These are phyloP conservation scores for Rhodophaea formosa DNA, from an alignment of 2,888 invertebrate species.

Conservation along the genomic window DNA sequence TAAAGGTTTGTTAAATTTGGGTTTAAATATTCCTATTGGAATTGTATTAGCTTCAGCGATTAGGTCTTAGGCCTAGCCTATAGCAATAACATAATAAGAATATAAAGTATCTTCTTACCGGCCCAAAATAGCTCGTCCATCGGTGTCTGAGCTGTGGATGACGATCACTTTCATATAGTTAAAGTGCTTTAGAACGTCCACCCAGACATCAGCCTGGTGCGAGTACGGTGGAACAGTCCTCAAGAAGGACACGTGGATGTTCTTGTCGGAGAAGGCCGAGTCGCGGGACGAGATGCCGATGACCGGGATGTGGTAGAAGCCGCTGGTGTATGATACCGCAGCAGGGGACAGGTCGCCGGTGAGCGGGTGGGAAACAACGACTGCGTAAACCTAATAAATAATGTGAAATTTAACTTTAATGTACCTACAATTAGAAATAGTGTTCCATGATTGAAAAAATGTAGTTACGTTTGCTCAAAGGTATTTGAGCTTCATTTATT, in stretches of 20 bases:
- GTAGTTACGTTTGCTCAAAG: no score
- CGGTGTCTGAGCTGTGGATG: slow-evolving; percentile 97
- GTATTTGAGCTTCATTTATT: no score
- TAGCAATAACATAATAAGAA: no score
- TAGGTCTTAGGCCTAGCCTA: no score
- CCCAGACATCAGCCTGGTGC: slow-evolving; percentile 99
- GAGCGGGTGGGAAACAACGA: slow-evolving; percentile 91
- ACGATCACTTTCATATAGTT: slow-evolving; percentile 96
- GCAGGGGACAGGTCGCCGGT: slow-evolving; percentile 96
- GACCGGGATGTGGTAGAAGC: slow-evolving; percentile 99
- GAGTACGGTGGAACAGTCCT: slow-evolving; percentile 98
- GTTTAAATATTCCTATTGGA: no score
- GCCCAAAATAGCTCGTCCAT: slow-evolving; percentile 95
- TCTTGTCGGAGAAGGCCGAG: slow-evolving; percentile 99
- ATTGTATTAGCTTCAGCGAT: no score
- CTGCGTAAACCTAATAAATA: slow-evolving; percentile 87
- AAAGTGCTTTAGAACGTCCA: slow-evolving; percentile 94
- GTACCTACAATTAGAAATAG: no score
- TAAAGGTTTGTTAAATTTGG: no score
- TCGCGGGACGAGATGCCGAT: slow-evolving; percentile 98
- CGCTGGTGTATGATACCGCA: slow-evolving; percentile 98
- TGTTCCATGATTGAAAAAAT: no score
- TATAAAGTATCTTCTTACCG: no score
- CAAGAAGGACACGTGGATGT: slow-evolving; percentile 98
- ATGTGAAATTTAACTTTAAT: no score